phyloP scores from a whole-genome alignment of 1,140 invertebrate genomes.

The Holotrichia oblita region DNA sequence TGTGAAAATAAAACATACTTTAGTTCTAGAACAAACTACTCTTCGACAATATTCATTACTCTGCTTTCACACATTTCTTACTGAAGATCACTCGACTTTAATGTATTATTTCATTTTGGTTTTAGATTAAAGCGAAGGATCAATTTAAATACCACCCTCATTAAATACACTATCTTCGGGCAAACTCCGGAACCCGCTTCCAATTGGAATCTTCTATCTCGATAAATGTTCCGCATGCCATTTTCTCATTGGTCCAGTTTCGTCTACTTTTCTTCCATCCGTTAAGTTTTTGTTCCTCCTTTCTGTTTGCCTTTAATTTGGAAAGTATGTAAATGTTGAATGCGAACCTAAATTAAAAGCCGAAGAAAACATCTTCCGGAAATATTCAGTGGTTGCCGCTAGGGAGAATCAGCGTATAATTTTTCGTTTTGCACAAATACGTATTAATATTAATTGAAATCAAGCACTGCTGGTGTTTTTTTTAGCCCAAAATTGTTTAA shows the following conservation, averaged over 20 bases:
- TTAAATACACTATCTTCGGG: not conserved
- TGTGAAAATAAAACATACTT: too few species aligned
- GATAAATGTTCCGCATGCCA: not conserved
- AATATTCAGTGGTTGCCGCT: not conserved
- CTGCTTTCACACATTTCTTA: too few species aligned
- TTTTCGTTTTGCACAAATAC: not conserved
- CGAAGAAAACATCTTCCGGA: not conserved
- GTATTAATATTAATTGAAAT: not conserved
- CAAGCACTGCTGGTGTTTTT: not conserved
- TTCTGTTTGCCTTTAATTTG: constrained; percentile 8
- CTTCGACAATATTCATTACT: too few species aligned
- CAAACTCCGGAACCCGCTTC: not conserved
- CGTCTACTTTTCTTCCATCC: not conserved
- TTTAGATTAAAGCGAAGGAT: too few species aligned
- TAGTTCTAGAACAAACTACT: too few species aligned
- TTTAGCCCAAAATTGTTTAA: not conserved
- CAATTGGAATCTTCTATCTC: not conserved
- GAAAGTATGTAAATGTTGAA: constrained; percentile 1
- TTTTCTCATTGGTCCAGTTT: not conserved
- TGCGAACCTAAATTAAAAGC: not conserved
- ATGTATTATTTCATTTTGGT: too few species aligned
- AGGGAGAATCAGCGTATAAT: not conserved
- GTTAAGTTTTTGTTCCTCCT: not conserved
- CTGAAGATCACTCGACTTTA: too few species aligned
- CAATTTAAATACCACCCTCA: not conserved